These are phyloP conservation scores for Caenorhabditis doughertyi DNA, from an alignment of 2,888 invertebrate genomes.

Conservation along the genomic window DNA sequence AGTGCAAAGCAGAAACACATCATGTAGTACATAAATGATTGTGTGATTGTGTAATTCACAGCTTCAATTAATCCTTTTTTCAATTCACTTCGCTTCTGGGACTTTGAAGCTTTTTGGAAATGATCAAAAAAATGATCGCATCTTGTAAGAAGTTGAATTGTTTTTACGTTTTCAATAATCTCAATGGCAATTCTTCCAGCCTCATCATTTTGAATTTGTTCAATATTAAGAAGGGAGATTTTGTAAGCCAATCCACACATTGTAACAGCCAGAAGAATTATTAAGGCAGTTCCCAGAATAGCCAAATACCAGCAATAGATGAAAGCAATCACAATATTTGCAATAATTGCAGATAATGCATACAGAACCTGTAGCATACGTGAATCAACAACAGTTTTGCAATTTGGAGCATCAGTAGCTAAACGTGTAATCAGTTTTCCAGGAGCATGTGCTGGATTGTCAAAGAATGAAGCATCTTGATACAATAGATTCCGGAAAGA, in stretches of 20 bases:
- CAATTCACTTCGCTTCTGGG: slow-evolving; percentile 55
- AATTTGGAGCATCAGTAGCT: slow-evolving; percentile 83
- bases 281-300: slow-evolving; percentile 73
- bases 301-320: slow-evolving; percentile 83
- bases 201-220: slow-evolving; percentile 83
- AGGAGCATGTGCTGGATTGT: slow-evolving; percentile 82
- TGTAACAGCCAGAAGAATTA: slow-evolving; percentile 80
- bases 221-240: slow-evolving; percentile 81
- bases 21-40: slow-evolving; percentile 73
- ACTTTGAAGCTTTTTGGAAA: slow-evolving; percentile 68
- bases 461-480: slow-evolving; percentile 84
- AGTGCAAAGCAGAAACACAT: slow-evolving; percentile 69
- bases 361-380: slow-evolving; percentile 83
- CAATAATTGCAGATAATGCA: slow-evolving; percentile 82
- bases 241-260: slow-evolving; percentile 83
- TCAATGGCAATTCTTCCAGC: slow-evolving; percentile 84
- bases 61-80: slow-evolving; percentile 64
- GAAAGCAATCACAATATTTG: slow-evolving; percentile 83
- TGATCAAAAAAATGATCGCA: slow-evolving; percentile 82
- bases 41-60: slow-evolving; percentile 65
- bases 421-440: slow-evolving; percentile 83
- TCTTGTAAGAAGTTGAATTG: slow-evolving; percentile 83
- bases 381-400: slow-evolving; percentile 82
- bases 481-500: slow-evolving; percentile 80
- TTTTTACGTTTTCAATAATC: slow-evolving; percentile 83